Conservation (phyloP, 2,888 invertebrate species). For the Fissipunctia ypsillon region DNA sequence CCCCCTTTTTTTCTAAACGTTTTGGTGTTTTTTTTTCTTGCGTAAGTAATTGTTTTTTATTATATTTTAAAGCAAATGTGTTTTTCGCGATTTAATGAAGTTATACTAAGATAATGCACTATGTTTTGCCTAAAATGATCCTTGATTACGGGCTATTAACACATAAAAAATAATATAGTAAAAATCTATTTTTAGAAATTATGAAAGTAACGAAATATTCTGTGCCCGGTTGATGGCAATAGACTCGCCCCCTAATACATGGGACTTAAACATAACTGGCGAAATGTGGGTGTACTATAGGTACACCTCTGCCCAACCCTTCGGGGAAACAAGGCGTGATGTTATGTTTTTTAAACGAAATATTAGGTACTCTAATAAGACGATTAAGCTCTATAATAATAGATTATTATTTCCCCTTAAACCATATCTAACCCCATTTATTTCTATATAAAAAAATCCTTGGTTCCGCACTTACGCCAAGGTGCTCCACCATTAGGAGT, state of each 20-base stretch:
- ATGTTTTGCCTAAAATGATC: neutral
- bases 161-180: no score
- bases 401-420: slow-evolving; percentile 35
- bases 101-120: neutral
- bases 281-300: no score
- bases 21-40: slow-evolving; percentile 57
- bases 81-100: neutral
- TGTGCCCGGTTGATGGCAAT: no score
- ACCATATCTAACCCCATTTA: slow-evolving; percentile 37
- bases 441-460: slow-evolving; percentile 34
- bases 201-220: no score
- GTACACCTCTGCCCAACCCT: no score
- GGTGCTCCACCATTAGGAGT: slow-evolving; percentile 63
- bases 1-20: slow-evolving; percentile 59
- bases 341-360: no score
- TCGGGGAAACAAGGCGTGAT: no score
- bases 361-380: no score
- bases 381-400: slow-evolving; percentile 20
- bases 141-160: no score
- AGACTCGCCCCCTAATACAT: no score
- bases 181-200: neutral
- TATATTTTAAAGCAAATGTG: slow-evolving; percentile 35
- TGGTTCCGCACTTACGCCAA: slow-evolving; percentile 45
- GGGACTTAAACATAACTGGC: no score
- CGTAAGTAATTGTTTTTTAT: slow-evolving; percentile 54